Percentiles rank a stretch among this genome's conserved stretches.
These are phyloP conservation scores for Batillaria attramentaria DNA, from an alignment of 1,140 invertebrate species.

Conservation along the genomic window DNA sequence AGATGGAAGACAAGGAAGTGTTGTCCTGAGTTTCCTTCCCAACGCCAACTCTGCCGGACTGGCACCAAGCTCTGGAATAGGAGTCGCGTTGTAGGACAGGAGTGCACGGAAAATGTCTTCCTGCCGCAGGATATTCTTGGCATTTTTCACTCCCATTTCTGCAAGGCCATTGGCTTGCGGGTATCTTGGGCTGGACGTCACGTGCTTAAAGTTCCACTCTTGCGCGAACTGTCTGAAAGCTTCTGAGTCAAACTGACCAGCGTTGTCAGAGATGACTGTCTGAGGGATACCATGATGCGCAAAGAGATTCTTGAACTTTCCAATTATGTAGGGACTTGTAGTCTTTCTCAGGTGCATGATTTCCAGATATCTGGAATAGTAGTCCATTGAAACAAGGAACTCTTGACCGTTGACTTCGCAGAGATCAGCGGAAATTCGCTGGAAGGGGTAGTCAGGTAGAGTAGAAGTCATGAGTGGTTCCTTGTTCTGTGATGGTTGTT, in stretches of 20 bases:
- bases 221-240: slow-evolving; percentile 34
- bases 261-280: slow-evolving; percentile 17
- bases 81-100: no score
- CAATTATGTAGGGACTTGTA: background rate
- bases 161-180: no score
- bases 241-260: slow-evolving; percentile 34
- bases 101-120: no score
- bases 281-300: slow-evolving; percentile 12
- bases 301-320: slow-evolving; percentile 26
- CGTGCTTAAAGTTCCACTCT: no score
- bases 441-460: slow-evolving; percentile 29
- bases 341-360: background rate
- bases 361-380: slow-evolving; percentile 31
- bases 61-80: background rate
- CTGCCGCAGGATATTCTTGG: background rate
- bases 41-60: slow-evolving; percentile 12
- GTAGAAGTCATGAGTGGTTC: slow-evolving; percentile 17
- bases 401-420: slow-evolving; percentile 17
- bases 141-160: background rate
- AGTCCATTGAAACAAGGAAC: slow-evolving; percentile 28
- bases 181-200: no score
- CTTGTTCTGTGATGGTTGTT: no score
- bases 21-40: background rate
- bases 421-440: slow-evolving; percentile 26
- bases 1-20: background rate